Evolutionary conservation across 1,140 invertebrate genomes (phyloP).

Genomic region (Panulirus ornatus): DNA sequence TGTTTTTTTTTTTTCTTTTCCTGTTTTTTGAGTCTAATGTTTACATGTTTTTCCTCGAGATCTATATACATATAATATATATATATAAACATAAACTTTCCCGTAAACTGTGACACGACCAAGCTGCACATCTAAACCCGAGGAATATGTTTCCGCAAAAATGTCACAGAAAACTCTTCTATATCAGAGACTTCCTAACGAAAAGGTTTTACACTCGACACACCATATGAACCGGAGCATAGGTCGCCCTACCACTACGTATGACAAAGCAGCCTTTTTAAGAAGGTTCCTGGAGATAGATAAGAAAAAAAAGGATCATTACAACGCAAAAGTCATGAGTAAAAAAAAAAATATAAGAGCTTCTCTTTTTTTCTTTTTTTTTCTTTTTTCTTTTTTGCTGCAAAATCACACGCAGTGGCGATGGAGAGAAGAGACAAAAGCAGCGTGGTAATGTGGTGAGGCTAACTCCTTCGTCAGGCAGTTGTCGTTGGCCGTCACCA

Average conservation of each 20-base stretch:
- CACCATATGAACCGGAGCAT: no score
- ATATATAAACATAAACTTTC: no score
- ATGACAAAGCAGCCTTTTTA: background rate
- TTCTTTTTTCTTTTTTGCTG: background rate
- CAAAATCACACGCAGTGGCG: conserved; percentile 15
- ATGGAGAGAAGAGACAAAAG: background rate
- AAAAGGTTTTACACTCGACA: no score
- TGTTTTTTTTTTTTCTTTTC: background rate
- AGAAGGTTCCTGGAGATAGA: no score
- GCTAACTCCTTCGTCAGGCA: conserved; percentile 35
- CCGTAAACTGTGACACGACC: no score
- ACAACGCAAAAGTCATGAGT: no score
- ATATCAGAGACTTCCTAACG: no score
- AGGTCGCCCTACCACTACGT: conserved; percentile 1
- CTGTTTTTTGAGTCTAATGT: conserved; percentile 7
- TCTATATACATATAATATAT: conserved; percentile 20
- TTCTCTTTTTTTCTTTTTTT: no score
- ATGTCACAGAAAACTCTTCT: no score
- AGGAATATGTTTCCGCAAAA: conserved; percentile 55
- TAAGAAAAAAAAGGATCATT: no score
- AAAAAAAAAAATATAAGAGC: no score
- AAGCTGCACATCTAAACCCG: conserved; percentile 27
- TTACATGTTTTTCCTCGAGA: conserved; percentile 27
- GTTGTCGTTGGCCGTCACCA: conserved; percentile 22
- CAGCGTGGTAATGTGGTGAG: background rate